Conservation (phyloP, 2,113 vertebrate species). For the zebrafish (Danio rerio) region GRCz12tu NC_133186.1:36354501-36355000, state of each 20-base stretch:
- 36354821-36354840: conserved; percentile 34
- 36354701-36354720: no score
- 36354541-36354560: not conserved
- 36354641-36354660: not conserved
- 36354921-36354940: not conserved
- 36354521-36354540: not conserved
- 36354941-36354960: not conserved
- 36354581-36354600: not conserved
- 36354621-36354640: not conserved
- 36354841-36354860: conserved; percentile 46
- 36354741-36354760: not conserved
- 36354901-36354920: not conserved
- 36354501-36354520: not conserved
- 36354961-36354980: conserved; percentile 16
- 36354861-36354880: conserved; percentile 51
- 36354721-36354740: no score
- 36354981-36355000: conserved; percentile 47
- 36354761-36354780: not conserved
- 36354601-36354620: not conserved
- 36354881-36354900: not conserved
- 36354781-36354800: not conserved
- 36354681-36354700: not conserved
- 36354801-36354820: conserved; percentile 44
- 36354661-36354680: not conserved
- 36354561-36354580: not conserved